These are phyloP conservation scores for Exocentrus adspersus DNA, from an alignment of 2,888 invertebrate species.

Conservation along the genomic window DNA sequence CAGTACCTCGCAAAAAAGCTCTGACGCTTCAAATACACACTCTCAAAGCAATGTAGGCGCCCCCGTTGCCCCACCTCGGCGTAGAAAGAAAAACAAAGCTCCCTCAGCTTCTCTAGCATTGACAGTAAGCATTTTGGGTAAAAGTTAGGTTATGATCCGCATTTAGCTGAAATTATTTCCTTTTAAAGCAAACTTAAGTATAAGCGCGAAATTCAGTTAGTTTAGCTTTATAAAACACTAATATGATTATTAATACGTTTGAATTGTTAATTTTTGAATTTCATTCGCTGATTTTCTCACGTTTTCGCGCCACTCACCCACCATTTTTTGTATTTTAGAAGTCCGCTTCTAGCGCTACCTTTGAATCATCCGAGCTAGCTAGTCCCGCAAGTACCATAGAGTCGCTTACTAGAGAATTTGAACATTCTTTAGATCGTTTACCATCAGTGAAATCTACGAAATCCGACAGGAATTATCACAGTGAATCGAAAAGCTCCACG, in stretches of 20 bases:
- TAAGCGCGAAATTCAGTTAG: too few relatives aligned
- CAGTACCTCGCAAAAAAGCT: constrained; percentile 63
- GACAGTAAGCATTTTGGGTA: constrained; percentile 43
- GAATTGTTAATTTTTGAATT: too few relatives aligned
- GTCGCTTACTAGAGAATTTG: constrained; percentile 82
- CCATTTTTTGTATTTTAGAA: constrained; percentile 48
- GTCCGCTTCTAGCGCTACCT: constrained; percentile 53
- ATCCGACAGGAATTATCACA: constrained; percentile 31
- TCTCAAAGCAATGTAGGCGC: constrained; percentile 51
- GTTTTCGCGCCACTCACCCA: too few relatives aligned
- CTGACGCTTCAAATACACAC: constrained; percentile 37
- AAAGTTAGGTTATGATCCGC: too few relatives aligned
- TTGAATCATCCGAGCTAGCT: constrained; percentile 67
- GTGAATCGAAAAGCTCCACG: constrained; percentile 48
- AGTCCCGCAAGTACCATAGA: constrained; percentile 84
- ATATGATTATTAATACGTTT: too few relatives aligned
- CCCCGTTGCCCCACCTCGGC: constrained; percentile 82
- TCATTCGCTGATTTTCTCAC: too few relatives aligned
- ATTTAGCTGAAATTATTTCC: too few relatives aligned
- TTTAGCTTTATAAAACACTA: too few relatives aligned
- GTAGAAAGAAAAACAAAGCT: constrained; percentile 74
- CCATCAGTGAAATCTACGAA: constrained; percentile 45
- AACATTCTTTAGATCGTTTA: constrained; percentile 76
- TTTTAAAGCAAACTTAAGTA: not conserved
- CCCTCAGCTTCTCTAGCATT: constrained; percentile 41